phyloP scores from a whole-genome alignment of 2,888 invertebrate species.

The Cataglyphis rosenhaueri region DNA sequence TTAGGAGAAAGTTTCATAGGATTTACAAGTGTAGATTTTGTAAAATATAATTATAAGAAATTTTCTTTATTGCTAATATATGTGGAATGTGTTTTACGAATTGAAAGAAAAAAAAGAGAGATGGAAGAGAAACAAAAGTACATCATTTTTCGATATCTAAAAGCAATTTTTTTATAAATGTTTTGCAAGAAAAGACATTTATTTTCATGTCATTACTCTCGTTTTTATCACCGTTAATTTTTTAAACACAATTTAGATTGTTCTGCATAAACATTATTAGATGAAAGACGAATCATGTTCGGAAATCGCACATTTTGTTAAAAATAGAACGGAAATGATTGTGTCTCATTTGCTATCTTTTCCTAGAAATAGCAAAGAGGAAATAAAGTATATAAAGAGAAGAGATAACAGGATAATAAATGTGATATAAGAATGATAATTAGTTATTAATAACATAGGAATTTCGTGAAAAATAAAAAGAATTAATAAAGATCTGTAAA shows the following conservation, averaged over 20 bases:
- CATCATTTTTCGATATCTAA: not conserved
- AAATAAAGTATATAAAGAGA: not conserved
- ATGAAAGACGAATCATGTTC: not conserved
- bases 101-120: not conserved
- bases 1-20: not conserved
- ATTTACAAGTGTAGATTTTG: not conserved
- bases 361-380: conserved; percentile 5
- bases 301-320: not conserved
- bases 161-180: not conserved
- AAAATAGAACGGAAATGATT: conserved; percentile 8
- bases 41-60: not conserved
- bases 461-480: not conserved
- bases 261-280: not conserved
- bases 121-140: not conserved
- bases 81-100: not conserved
- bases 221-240: not conserved
- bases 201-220: not conserved
- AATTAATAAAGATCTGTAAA: not conserved
- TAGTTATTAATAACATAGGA: not conserved
- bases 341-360: not conserved
- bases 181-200: not conserved
- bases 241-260: not conserved
- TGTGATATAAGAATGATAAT: not conserved
- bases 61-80: not conserved
- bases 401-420: not conserved